A percentile compares a stretch with the other conserved stretches of the same genome.
These are phyloP conservation scores for Artibeus lituratus DNA, from an alignment of 2,797 vertebrate species.

Conservation along the genomic window DNA sequence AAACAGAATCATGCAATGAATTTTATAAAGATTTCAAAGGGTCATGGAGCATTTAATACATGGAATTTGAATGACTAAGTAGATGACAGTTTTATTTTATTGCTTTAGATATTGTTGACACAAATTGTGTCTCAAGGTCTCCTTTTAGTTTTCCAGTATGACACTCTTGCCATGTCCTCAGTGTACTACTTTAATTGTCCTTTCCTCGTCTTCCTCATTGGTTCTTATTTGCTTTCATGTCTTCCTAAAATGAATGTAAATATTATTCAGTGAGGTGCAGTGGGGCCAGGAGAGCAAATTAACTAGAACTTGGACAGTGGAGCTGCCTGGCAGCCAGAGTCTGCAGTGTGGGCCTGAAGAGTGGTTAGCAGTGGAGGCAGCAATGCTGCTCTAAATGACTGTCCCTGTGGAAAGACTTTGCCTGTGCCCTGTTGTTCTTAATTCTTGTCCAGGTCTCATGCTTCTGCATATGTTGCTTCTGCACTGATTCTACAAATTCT, in stretches of 20 bases:
- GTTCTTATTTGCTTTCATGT: background rate
- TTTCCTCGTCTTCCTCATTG: background rate
- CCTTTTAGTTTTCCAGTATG: background rate
- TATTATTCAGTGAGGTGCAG: background rate
- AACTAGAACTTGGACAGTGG: background rate
- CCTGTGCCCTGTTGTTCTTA: background rate
- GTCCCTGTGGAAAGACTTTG: background rate
- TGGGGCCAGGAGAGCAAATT: background rate
- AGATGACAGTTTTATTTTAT: background rate
- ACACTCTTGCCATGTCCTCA: background rate
- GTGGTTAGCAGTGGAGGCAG: no score
- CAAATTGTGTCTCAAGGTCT: background rate
- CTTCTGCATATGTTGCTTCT: background rate
- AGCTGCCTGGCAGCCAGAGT: background rate
- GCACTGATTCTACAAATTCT: background rate
- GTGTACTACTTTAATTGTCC: background rate
- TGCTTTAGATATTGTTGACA: background rate
- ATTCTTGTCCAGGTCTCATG: background rate
- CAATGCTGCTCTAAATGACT: background rate
- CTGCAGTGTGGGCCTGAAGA: rapidly evolving
- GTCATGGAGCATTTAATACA: background rate
- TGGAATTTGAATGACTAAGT: background rate
- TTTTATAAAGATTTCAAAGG: background rate
- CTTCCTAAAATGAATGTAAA: background rate
- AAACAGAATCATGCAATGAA: background rate